Base-by-base conservation (phyloP, 2,113 vertebrate species). In the Lycaon pictus region DNA sequence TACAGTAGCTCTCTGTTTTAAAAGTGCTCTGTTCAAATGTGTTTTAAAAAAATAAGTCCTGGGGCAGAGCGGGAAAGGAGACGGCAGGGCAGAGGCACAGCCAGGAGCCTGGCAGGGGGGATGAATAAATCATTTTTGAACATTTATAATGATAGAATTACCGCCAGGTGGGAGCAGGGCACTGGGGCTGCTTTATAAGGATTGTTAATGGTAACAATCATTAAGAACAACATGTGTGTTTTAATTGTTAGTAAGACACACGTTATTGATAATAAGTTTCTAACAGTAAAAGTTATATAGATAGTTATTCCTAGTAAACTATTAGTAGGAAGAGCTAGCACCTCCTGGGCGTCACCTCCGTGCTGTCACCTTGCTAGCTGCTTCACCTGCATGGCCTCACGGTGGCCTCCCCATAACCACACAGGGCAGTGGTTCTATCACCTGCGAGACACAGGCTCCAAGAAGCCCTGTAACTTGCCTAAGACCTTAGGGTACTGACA, bases 1-100 rank as follows among this genome's bases (percentile, higher is more conserved):
- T 19, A 96, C 60, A 97, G 95, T 74, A 81, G 86, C 53, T 67
- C 89, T 95, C 89, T 95, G 95, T 96, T 96, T 79, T 4, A 29
- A 90, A 65, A 96, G 60, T 29, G 32, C 51, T 77, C 91, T 85
- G 85, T 51, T 92, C 81, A 94, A 77, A 86, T 87, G 93, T 82
- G 80, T 85, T 83, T 94, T 37, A 90, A 95, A 79, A 79, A 53
- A 94, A 71, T 86, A 5, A 87, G 94, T 82, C 63, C 55, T n/a
- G 13, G 62, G 72, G 79, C 72, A 48, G 43, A 37, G 76, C 48
- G 29, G 48, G 79, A 48, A 86, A 48, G 95, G 72, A 32, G 53
- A 88, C 29, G 58, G 80, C 10, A 79, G 85, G 74, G 80, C 63
- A 25, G 77, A 63, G 74, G n/a, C 63, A 29, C 76, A 29, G 88